Percentiles rank a stretch among this genome's conserved stretches.
Evolutionary conservation across 2,888 invertebrate genomes (phyloP).

Genomic region (Tipula helvola): DNA sequence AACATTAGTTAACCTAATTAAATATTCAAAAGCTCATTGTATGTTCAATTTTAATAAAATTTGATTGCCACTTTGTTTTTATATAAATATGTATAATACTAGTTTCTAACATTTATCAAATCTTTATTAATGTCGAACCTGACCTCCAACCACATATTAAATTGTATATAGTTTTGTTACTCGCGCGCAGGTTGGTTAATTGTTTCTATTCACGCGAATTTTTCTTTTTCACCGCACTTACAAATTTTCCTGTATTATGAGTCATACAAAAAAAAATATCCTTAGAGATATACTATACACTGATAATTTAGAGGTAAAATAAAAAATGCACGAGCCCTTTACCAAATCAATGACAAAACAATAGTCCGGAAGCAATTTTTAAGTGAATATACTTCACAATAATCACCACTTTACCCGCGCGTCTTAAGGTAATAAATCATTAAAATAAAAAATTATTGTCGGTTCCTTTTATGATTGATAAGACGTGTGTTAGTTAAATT

Average conservation of each 20-base stretch:
- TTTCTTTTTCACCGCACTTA: background rate
- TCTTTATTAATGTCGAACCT: background rate
- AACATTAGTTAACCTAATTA: background rate
- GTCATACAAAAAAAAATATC: background rate
- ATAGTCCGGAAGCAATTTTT: background rate
- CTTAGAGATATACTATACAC: background rate
- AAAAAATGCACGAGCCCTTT: background rate
- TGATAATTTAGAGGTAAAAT: background rate
- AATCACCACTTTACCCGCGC: background rate
- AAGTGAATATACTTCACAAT: background rate
- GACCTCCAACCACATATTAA: background rate
- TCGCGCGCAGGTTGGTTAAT: background rate
- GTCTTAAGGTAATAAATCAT: background rate
- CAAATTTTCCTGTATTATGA: background rate
- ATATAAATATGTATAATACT: background rate
- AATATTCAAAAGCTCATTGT: background rate
- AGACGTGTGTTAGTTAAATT: background rate
- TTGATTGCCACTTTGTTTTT: background rate
- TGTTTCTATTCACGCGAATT: background rate
- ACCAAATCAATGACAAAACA: background rate
- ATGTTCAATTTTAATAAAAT: constrained; percentile 4
- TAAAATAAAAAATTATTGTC: background rate
- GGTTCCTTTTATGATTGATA: background rate
- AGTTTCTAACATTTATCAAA: background rate
- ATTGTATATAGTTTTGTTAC: background rate